Evolutionary conservation across 2,888 invertebrate species (phyloP).

Genomic region (Ligdia adustata): DNA sequence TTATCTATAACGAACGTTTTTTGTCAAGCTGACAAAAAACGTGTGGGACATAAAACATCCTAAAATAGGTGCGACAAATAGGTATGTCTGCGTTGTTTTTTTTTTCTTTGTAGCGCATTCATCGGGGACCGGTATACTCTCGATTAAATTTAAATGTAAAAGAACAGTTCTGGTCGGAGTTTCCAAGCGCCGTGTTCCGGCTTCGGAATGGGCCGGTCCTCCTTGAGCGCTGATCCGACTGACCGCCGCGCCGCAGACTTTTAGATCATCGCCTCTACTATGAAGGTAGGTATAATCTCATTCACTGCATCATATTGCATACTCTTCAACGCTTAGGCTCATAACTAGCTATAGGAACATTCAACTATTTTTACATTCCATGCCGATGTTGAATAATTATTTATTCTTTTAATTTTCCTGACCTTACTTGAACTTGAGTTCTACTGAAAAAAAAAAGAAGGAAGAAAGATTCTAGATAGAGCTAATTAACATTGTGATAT

Average conservation of each 20-base stretch:
- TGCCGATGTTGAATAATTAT: too few species aligned
- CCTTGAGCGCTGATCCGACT: slow-evolving; percentile 71
- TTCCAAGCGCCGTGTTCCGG: slow-evolving; percentile 73
- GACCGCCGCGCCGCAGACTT: slow-evolving; percentile 66
- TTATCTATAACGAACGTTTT: too few species aligned
- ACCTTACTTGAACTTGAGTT: too few species aligned
- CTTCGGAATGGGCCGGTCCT: slow-evolving; percentile 77
- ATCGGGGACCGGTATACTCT: slow-evolving; percentile 34
- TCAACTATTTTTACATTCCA: too few species aligned
- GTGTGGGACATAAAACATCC: slow-evolving; percentile 20
- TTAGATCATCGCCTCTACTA: slow-evolving; percentile 63
- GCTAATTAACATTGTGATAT: too few species aligned
- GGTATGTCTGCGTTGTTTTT: slow-evolving; percentile 33
- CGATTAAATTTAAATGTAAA: slow-evolving; percentile 34
- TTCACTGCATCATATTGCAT: slow-evolving; percentile 33
- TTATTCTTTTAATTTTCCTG: too few species aligned
- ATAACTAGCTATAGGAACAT: too few species aligned
- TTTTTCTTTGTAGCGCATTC: slow-evolving; percentile 33
- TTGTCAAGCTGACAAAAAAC: slow-evolving; percentile 3
- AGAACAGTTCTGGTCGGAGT: slow-evolving; percentile 50
- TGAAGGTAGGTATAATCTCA: slow-evolving; percentile 33
- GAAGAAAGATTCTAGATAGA: too few species aligned
- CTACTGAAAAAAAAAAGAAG: too few species aligned
- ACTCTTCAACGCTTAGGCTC: too few species aligned
- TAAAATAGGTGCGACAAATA: slow-evolving; percentile 33